Base-by-base conservation (phyloP, 2,888 invertebrate species). In the Punctoribates punctum region DNA sequence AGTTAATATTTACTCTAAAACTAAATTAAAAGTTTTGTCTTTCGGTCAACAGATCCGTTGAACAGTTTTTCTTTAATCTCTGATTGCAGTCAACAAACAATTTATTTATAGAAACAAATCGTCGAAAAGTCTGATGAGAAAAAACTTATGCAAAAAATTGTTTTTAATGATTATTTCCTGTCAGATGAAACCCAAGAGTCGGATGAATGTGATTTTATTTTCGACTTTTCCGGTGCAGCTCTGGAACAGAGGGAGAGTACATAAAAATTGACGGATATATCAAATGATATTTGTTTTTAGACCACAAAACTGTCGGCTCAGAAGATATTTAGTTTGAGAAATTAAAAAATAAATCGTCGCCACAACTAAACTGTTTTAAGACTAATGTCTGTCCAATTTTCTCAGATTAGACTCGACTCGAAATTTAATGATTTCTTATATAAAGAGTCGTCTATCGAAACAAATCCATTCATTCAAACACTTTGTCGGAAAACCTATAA, bases 1-100 rank as follows among this genome's bases (percentile, higher is more conserved):
- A 48, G 57, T 57, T 57, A 57, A 23, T 57, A n/a, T 23, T 23
- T 8, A 57, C 23, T 57, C 23, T 23, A 57, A 57, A 57, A 57
- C 57, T 57, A 20, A 57, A 57, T 57, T 57, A 57, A 57, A 57
- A 57, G 57, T 57, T 57, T n/a, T 20, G 57, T 57, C 48, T 34
- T 34, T 34, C 34, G 34, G 34, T 48, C 11, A 48, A 48, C 46
- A 48, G 11, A 48, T 48, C 46, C 3, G 11, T 48, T 48, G 13
- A 11, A 57, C 57, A 23, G n/a, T n/a, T 57, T 20, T 57, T 20
- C 9, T 20, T 20, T 20, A 57, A 23, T 57, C 13, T 57, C 48
- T 48, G 3, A 48, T 48, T 48, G 46, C 46, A 48, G 6, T 48
- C 46, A 48, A 48, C 4, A 48, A 11, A 8, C 46, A 15, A 48